A percentile compares a stretch with the other conserved stretches of the same genome.
These are phyloP conservation scores for Pipistrellus pygmaeus DNA, from an alignment of 2,797 vertebrate species.

Conservation along the genomic window DNA sequence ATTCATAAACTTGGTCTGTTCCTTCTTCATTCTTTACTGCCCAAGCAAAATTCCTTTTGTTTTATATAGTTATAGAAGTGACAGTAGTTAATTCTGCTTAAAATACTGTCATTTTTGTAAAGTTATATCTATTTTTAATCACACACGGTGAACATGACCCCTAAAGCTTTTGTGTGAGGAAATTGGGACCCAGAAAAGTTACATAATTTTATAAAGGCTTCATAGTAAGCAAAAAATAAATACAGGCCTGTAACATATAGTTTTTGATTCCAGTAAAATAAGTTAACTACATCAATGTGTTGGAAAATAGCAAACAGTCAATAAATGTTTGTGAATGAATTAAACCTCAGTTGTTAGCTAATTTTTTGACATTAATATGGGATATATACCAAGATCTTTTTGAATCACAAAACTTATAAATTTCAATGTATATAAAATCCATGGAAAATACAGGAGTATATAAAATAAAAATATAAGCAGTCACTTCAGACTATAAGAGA, in stretches of 20 bases:
- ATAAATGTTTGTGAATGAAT: neutral
- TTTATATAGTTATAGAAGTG: constrained; percentile 18
- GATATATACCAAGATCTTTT: neutral
- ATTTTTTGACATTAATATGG: neutral
- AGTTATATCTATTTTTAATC: neutral
- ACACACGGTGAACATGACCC: neutral
- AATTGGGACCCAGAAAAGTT: neutral
- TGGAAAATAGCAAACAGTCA: neutral
- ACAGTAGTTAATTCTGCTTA: neutral
- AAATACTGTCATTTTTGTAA: constrained; percentile 12
- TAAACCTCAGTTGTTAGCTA: neutral
- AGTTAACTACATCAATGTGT: neutral
- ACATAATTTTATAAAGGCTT: neutral
- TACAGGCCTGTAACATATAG: neutral
- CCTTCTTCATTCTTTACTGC: constrained; percentile 10
- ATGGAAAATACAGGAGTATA: neutral
- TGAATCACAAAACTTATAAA: neutral
- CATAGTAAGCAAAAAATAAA: neutral
- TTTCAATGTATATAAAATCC: neutral
- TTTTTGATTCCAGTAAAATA: constrained; percentile 11
- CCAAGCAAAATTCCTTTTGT: neutral
- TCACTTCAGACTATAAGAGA: neutral
- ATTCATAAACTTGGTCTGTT: neutral
- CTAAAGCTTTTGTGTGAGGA: neutral
- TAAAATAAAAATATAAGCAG: neutral